Conservation (phyloP, 2,113 vertebrate species). For the Apteryx owenii region DNA sequence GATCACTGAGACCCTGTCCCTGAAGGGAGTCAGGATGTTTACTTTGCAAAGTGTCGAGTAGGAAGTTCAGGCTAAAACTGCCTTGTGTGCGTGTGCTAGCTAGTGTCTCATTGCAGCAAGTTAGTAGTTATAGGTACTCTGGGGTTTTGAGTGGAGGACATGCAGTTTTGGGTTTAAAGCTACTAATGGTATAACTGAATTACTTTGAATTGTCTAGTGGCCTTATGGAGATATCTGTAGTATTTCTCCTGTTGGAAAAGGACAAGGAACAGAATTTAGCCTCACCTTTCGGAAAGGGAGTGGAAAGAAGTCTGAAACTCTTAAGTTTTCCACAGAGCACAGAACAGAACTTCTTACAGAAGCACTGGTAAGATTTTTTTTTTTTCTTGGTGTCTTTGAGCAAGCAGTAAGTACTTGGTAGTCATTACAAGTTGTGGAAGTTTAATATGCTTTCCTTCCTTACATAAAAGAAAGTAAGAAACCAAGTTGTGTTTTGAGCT, state of each 20-base stretch:
- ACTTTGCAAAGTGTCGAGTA: not conserved
- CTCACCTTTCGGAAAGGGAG: conserved; percentile 98
- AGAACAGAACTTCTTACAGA: conserved; percentile 98
- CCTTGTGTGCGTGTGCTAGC: rapidly evolving
- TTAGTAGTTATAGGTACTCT: not conserved
- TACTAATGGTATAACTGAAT: not conserved
- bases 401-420: not conserved
- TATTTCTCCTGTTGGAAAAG: conserved; percentile 94
- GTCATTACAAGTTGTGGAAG: not conserved
- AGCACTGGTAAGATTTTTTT: conserved; percentile 86
- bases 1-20: not conserved
- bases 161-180: not conserved
- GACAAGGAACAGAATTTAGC: conserved; percentile 97
- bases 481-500: not conserved
- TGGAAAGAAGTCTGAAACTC: conserved; percentile 96
- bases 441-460: not conserved
- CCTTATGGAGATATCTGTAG: conserved; percentile 98
- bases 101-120: not conserved
- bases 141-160: not conserved
- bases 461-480: not conserved
- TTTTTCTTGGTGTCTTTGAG: not conserved
- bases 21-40: not conserved
- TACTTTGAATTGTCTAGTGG: conserved; percentile 84
- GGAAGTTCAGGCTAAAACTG: not conserved
- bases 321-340: conserved; percentile 99